Evolutionary conservation across 1,140 invertebrate species (phyloP), one percentile per base, ranked within the genome.

Genomic region (Drosophila mauritiana): DNA sequence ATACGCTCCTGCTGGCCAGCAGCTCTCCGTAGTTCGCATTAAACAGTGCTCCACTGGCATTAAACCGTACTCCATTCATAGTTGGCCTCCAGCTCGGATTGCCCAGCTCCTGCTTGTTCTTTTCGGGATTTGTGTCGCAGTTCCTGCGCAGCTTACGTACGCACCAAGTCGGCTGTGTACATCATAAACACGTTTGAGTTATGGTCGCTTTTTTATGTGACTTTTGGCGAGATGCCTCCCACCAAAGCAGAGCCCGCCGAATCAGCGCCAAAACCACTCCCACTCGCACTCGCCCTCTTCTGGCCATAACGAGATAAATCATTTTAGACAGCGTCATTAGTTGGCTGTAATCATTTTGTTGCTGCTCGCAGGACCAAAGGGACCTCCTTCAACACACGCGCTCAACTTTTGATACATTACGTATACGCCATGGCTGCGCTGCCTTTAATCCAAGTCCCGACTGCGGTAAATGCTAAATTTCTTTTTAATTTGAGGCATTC

Each of bases 401-500:
- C 53, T 40, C 52, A 59, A 75, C 61, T 86, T 73, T 77, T 89
- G 67, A 79, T 83, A 89, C 79, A 88, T 89, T 76, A 73, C 84
- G 72, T 89, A 88, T 80, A 83, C 69, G 75, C 69, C 53, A 64
- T 43, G 59, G 59, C 42, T 45, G 40, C 40, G 40, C 69, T 68
- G 76, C 56, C 54, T 59, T 85, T 76, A 79, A 83, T 86, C 74
- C 75, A 61, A 65, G 80, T 78, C 78, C 17, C 22, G 78, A 64
- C 67, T 80, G 80, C 76, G 73, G 73, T 80, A 78, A 78, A 80
- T 83, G 89, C 80, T 90, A 89, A 90, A 91, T 91, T 91, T 91
- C 88, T 91, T 89, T 90, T 90, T 90, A 90, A 90, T 90, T 90
- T 91, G 89, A 89, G 77, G 83, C 89, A 84, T 90, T 90, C 90